Evolutionary conservation across 2,113 vertebrate species (phyloP).

Genomic region (Nothoprocta pentlandii): DNA sequence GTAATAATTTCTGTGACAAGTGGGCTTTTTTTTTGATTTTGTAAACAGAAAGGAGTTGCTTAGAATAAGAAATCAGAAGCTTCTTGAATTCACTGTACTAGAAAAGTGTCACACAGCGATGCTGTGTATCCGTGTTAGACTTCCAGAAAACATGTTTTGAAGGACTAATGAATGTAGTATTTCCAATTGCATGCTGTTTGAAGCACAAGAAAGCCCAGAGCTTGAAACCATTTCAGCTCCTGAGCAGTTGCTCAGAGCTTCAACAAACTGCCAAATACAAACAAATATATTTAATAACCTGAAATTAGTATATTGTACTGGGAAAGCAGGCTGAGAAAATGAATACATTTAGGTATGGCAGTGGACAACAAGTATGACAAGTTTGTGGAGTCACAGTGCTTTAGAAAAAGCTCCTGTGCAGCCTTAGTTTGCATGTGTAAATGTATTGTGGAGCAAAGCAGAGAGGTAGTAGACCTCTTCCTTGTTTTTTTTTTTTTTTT

Average conservation of each 20-base stretch:
- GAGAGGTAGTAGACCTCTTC: neutral
- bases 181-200: conserved; percentile 39
- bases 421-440: neutral
- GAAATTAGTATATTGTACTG: conserved; percentile 64
- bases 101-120: neutral
- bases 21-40: neutral
- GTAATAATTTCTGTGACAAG: neutral
- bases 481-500: neutral
- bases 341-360: conserved; percentile 25
- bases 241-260: conserved; percentile 63
- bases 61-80: neutral
- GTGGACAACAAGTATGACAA: conserved; percentile 57
- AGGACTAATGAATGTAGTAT: conserved; percentile 36
- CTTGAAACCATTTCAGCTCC: conserved; percentile 49
- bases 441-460: conserved; percentile 18
- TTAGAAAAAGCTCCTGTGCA: neutral
- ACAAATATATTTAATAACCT: conserved; percentile 69
- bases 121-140: neutral
- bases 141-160: conserved; percentile 33
- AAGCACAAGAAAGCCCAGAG: conserved; percentile 12
- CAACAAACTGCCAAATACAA: conserved; percentile 52
- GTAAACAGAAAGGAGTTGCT: neutral
- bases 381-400: conserved; percentile 48
- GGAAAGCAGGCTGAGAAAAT: conserved; percentile 33
- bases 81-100: neutral